Conservation (phyloP, 2,797 vertebrate species). For the Galago senegalensis region DNA sequence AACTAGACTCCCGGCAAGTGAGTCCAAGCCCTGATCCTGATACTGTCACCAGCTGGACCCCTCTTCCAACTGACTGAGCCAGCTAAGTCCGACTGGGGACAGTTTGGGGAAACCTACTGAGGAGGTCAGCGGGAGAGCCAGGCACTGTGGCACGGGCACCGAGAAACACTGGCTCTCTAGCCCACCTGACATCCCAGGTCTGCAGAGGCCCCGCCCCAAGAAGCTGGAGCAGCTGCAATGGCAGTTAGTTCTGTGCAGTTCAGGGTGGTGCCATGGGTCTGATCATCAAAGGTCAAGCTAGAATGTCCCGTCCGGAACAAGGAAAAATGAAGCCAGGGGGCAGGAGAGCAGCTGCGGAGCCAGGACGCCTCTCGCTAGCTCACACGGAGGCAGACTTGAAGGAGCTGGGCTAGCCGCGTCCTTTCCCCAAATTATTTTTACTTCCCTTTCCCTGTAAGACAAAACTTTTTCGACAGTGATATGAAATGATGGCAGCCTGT, state of each 20-base stretch:
- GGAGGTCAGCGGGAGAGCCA: neutral
- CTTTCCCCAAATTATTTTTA: slow-evolving; percentile 33
- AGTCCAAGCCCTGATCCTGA: neutral
- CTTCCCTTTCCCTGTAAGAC: slow-evolving; percentile 27
- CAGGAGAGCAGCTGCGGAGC: no score
- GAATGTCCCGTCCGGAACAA: no score
- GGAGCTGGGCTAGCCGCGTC: neutral
- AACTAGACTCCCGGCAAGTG: neutral
- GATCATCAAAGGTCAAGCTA: no score
- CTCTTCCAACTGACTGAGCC: neutral
- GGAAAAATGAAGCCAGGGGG: no score
- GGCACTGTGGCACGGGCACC: neutral
- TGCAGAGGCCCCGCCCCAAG: neutral
- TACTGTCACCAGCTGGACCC: slow-evolving; percentile 19
- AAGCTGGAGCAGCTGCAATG: no score
- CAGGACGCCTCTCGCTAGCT: no score
- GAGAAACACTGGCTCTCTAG: neutral
- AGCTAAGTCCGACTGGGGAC: slow-evolving; percentile 27
- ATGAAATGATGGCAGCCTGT: neutral
- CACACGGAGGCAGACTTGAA: neutral
- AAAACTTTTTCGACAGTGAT: slow-evolving; percentile 41
- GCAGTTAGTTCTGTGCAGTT: no score
- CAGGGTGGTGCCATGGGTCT: no score
- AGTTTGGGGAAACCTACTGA: neutral
- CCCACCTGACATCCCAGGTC: neutral